These are phyloP conservation scores for Camponotus fellah DNA, from an alignment of 2,888 invertebrate species.

Conservation along the genomic window DNA sequence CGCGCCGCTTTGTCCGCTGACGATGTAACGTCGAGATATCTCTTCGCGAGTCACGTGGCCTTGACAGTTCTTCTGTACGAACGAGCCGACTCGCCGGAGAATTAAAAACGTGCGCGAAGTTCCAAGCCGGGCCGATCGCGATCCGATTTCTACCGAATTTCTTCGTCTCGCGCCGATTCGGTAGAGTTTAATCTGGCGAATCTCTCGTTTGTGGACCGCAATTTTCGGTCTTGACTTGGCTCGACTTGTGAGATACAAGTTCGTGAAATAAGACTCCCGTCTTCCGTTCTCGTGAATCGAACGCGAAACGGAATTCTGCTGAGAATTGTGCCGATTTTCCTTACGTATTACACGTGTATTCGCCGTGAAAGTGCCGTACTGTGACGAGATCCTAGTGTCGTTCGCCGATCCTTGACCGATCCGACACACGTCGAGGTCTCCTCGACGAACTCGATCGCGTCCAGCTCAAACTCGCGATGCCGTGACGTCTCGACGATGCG, in stretches of 20 bases:
- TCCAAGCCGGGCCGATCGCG: not conserved
- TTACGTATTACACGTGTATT: slow-evolving; percentile 11
- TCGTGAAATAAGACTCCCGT: not conserved
- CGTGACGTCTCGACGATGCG: slow-evolving; percentile 9
- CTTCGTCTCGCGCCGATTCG: too few relatives aligned
- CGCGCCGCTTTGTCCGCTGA: slow-evolving; percentile 19
- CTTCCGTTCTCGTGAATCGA: not conserved
- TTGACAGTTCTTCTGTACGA: slow-evolving; percentile 2
- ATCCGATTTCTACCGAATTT: too few relatives aligned
- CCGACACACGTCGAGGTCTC: slow-evolving; percentile 4
- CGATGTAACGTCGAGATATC: not conserved
- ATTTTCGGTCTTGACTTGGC: not conserved
- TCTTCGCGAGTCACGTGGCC: slow-evolving; percentile 4
- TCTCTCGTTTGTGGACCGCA: not conserved
- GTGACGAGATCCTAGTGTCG: slow-evolving; percentile 16
- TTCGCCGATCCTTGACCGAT: slow-evolving; percentile 13
- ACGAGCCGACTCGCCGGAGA: not conserved
- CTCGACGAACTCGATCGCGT: not conserved
- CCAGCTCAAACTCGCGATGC: slow-evolving; percentile 34
- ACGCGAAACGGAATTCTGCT: not conserved
- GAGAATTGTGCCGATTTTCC: slow-evolving; percentile 9
- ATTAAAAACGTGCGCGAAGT: not conserved
- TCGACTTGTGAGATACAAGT: slow-evolving; percentile 56
- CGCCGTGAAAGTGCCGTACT: slow-evolving; percentile 25
- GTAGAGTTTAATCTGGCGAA: not conserved